A percentile compares a stretch with the other conserved stretches of the same genome.
Evolutionary conservation across 2,888 invertebrate species (phyloP).

Genomic region (Aproaerema taeniolella): DNA sequence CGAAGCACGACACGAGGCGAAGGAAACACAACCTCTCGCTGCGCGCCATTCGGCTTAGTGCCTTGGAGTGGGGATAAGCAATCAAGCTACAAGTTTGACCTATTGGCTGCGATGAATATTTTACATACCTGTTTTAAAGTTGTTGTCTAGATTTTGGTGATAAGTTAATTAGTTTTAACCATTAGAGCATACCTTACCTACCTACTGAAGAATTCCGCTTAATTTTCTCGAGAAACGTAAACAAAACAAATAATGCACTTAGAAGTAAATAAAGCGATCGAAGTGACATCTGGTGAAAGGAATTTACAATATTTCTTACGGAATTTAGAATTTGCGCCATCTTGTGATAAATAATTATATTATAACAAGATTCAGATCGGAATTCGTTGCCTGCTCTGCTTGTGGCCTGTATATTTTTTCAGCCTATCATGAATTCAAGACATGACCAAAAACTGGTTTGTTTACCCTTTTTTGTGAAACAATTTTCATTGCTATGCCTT

Average conservation of each 20-base stretch:
- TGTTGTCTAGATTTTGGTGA: background rate
- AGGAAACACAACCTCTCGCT: conserved; percentile 57
- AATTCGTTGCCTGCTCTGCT: too few relatives aligned
- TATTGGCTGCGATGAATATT: too few relatives aligned
- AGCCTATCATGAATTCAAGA: too few relatives aligned
- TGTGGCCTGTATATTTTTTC: too few relatives aligned
- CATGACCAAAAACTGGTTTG: too few relatives aligned
- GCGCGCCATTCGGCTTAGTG: conserved; percentile 57
- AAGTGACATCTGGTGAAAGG: conserved; percentile 9
- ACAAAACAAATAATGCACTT: background rate
- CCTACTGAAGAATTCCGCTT: background rate
- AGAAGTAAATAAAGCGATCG: background rate
- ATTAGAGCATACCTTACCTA: background rate
- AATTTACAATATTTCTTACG: too few relatives aligned
- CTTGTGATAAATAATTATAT: too few relatives aligned
- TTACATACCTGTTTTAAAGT: too few relatives aligned
- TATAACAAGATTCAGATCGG: too few relatives aligned
- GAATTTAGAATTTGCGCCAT: too few relatives aligned
- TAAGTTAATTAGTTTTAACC: background rate
- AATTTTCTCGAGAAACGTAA: background rate
- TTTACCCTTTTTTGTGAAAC: too few relatives aligned
- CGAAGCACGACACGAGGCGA: conserved; percentile 25
- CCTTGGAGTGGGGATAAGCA: conserved; percentile 57
- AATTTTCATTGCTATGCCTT: too few relatives aligned
- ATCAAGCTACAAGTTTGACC: conserved; percentile 56